Evolutionary conservation across 2,797 vertebrate species (phyloP).

Genomic region (Novumbra hubbsi): DNA sequence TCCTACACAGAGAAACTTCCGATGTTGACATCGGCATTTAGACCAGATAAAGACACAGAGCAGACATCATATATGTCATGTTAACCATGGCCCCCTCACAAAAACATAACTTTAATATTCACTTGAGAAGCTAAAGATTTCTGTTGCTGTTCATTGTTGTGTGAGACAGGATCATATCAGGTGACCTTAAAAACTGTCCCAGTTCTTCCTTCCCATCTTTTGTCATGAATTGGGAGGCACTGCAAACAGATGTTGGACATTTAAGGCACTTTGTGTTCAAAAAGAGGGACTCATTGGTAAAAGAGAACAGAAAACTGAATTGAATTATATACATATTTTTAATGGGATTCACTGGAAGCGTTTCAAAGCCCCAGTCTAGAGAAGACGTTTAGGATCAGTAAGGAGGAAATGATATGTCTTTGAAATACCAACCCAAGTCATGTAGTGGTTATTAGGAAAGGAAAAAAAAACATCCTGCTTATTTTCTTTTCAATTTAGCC

Average conservation of each 20-base stretch:
- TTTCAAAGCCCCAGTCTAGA: slow-evolving; percentile 53
- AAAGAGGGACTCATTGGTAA: slow-evolving; percentile 44
- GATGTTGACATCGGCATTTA: too few relatives aligned
- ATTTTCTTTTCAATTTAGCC: slow-evolving; percentile 37
- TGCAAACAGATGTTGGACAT: slow-evolving; percentile 66
- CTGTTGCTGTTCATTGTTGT: slow-evolving; percentile 45
- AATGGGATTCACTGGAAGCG: slow-evolving; percentile 56
- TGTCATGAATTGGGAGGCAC: slow-evolving; percentile 53
- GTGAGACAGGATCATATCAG: slow-evolving; percentile 38
- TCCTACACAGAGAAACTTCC: background rate
- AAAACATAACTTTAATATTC: slow-evolving; percentile 39
- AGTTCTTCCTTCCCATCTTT: slow-evolving; percentile 19
- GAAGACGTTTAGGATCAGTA: slow-evolving; percentile 44
- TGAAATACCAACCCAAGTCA: slow-evolving; percentile 57
- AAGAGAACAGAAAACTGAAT: slow-evolving; percentile 33
- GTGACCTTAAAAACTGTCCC: slow-evolving; percentile 35
- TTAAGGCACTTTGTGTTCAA: slow-evolving; percentile 45
- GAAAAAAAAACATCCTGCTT: slow-evolving; percentile 25
- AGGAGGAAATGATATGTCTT: slow-evolving; percentile 53
- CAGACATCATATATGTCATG: slow-evolving; percentile 30
- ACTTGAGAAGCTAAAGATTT: slow-evolving; percentile 37
- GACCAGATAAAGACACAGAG: background rate
- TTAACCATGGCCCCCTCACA: slow-evolving; percentile 19
- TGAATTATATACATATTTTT: slow-evolving; percentile 62
- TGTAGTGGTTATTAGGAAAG: slow-evolving; percentile 33